phyloP scores from a whole-genome alignment of 2,797 vertebrate genomes.

The Centroberyx gerrardi region DNA sequence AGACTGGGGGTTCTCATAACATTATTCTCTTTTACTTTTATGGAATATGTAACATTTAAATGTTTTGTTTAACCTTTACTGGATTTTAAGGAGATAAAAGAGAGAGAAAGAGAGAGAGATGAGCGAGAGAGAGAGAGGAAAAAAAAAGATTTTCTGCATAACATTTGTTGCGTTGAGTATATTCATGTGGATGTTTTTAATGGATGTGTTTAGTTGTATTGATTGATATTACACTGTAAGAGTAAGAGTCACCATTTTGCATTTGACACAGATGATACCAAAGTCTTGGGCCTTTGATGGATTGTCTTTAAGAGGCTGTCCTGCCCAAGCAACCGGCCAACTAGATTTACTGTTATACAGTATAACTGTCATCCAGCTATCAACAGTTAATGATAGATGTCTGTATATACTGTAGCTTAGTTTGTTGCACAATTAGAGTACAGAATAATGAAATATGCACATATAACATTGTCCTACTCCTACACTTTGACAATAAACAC shows the following conservation, averaged over 20 bases:
- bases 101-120: conserved; percentile 28
- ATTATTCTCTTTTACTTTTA: conserved; percentile 81
- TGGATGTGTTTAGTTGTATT: conserved; percentile 86
- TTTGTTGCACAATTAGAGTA: conserved; percentile 84
- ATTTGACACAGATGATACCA: conserved; percentile 81
- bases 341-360: conserved; percentile 87
- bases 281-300: conserved; percentile 77
- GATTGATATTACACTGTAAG: conserved; percentile 86
- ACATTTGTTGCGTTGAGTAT: conserved; percentile 84
- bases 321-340: conserved; percentile 79
- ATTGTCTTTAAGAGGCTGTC: conserved; percentile 63
- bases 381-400: conserved; percentile 80
- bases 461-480: conserved; percentile 84
- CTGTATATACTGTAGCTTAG: conserved; percentile 87
- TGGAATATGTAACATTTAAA: conserved; percentile 83
- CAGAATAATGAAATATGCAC: conserved; percentile 81
- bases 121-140: neutral
- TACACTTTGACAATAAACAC: conserved; percentile 87
- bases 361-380: conserved; percentile 82
- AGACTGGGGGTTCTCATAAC: conserved; percentile 75
- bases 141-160: conserved; percentile 72
- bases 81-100: conserved; percentile 75
- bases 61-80: conserved; percentile 83
- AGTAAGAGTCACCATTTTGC: conserved; percentile 78
- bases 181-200: conserved; percentile 87